Base-by-base conservation (phyloP, 2,888 invertebrate species). In the Diaphora mendica region DNA sequence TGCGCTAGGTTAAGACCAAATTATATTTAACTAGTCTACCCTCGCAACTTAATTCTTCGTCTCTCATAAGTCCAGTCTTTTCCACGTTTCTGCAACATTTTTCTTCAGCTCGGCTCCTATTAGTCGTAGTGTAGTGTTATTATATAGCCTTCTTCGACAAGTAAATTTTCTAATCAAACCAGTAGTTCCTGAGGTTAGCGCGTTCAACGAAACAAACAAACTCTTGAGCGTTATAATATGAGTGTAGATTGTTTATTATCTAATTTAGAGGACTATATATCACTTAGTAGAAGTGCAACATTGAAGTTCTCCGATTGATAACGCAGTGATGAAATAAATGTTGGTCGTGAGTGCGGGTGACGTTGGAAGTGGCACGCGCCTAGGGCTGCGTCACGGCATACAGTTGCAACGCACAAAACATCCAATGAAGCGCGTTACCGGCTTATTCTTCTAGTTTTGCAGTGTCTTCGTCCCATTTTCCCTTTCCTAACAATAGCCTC, bases 401-500 rank as follows among this genome's bases (percentile, higher is more conserved):
- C 77, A 82, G 81, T 84, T 87, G 85, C 85, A 74, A 82, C 82
- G 81, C 82, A 88, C 87, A 89, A 87, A 88, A 85, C 85, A 82
- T 78, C 81, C 90, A 91, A 77, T 86, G 91, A 87, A 91, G 89
- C 92, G 90, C 91, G 84, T 86, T 89, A 87, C 93, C 93, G 92
- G 85, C 84, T 84, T 86, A 90, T 91, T 92, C 92, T 92, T 92
- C 89, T 89, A 91, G 92, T 94, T 94, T 92, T 90, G 89, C 87
- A 89, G 88, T 82, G 86, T 87, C 89, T 91, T 88, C 88, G 93
- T 92, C 93, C 94, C 84, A 92, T 94, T 95, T 94, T 93, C 92
- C 90, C 91, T 94, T 94, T 92, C 91, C 90, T 89, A 93, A 95
- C 94, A 94, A 94, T 93, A 91, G 94, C 93, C 92, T 92, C 93